phyloP scores from a whole-genome alignment of 1,140 invertebrate genomes.

The Onthophagus taurus region DNA sequence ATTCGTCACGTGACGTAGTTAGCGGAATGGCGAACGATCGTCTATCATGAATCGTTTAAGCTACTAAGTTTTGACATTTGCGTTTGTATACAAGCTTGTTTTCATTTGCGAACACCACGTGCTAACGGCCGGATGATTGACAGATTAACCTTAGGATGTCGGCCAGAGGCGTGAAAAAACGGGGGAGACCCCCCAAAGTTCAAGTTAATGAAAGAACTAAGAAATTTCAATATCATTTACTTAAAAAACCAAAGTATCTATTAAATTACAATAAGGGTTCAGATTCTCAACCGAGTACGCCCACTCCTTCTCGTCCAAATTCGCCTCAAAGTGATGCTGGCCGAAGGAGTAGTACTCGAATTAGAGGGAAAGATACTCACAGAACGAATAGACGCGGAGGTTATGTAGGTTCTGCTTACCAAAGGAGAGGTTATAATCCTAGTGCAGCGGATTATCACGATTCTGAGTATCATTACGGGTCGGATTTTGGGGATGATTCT shows the following conservation, averaged over 20 bases:
- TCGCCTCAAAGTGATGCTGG: conserved; percentile 63
- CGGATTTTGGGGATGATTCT: conserved; percentile 77
- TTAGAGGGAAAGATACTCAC: conserved; percentile 46
- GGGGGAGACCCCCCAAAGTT: conserved; percentile 81
- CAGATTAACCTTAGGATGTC: conserved; percentile 53
- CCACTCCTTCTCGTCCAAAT: conserved; percentile 61
- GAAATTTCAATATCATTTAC: conserved; percentile 76
- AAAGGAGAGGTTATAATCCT: conserved; percentile 62
- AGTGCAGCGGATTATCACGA: conserved; percentile 63
- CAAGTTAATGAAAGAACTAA: conserved; percentile 70
- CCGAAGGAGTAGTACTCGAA: conserved; percentile 50
- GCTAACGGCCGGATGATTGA: conserved; percentile 34
- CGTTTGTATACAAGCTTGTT: conserved; percentile 54
- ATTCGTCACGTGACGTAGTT: conserved; percentile 49
- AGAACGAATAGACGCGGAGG: conserved; percentile 49
- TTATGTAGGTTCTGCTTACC: conserved; percentile 47
- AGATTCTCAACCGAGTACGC: conserved; percentile 64
- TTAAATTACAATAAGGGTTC: conserved; percentile 56
- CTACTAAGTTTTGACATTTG: conserved; percentile 47
- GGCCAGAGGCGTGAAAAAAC: conserved; percentile 72
- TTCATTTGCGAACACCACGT: conserved; percentile 41
- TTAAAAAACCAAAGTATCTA: conserved; percentile 88
- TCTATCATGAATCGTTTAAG: conserved; percentile 45
- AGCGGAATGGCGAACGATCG: conserved; percentile 49
- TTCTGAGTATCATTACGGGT: conserved; percentile 83